phyloP scores from a whole-genome alignment of 2,888 invertebrate species.

The Oscheius sp. region DNA sequence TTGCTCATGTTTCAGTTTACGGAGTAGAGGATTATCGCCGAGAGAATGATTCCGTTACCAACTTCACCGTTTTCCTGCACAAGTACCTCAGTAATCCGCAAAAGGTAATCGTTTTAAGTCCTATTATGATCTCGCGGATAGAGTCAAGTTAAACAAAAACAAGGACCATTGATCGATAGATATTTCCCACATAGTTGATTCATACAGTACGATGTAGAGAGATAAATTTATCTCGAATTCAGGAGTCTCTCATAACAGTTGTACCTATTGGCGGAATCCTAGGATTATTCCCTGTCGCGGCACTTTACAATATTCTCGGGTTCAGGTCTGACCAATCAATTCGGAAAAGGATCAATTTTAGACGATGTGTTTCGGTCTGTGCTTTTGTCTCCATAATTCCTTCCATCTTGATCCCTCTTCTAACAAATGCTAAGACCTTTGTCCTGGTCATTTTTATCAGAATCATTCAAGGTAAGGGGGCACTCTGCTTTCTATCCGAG shows the following conservation, averaged over 20 bases:
- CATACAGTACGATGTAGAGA: no score
- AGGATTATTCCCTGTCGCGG: conserved; percentile 20
- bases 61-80: conserved; percentile 25
- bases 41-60: conserved; percentile 17
- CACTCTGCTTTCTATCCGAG: background rate
- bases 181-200: no score
- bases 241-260: conserved; percentile 36
- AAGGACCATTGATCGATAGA: background rate
- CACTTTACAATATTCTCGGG: conserved; percentile 29
- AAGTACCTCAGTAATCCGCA: conserved; percentile 34
- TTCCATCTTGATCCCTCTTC: conserved; percentile 49
- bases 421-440: conserved; percentile 50
- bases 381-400: conserved; percentile 51
- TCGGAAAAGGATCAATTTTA: conserved; percentile 23
- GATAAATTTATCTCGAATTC: no score
- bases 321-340: conserved; percentile 19
- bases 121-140: no score
- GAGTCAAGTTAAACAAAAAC: background rate
- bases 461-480: conserved; percentile 51
- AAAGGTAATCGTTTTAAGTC: conserved; percentile 13
- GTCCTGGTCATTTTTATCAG: conserved; percentile 51
- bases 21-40: conserved; percentile 27
- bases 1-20: conserved; percentile 21
- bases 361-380: conserved; percentile 54
- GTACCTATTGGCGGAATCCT: conserved; percentile 33